Evolutionary conservation across 2,888 invertebrate species (phyloP), one percentile per base, ranked within the genome.

Genomic region (Drosophila kuntzei): DNA sequence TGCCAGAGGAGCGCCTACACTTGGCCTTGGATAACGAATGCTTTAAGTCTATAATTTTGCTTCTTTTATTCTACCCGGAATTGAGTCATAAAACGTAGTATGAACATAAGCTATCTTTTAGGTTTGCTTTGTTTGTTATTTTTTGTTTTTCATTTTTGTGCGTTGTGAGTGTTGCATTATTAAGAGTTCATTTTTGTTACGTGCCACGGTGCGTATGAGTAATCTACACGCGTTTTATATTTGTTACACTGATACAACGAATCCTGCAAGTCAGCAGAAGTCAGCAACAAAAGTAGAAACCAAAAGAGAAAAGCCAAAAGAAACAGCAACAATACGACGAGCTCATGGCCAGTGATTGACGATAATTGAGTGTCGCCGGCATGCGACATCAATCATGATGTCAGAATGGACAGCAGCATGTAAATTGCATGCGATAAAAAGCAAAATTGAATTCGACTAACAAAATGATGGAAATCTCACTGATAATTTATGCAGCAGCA

Each of bases 311-410:
- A 22, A n/a, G 4, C 11, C 25, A 27, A 46, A 14, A 36, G 9
- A 0, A 3, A 27, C 5, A 60, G 14, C 12, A 14, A 27, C 36
- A 29, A 53, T 37, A 20, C 37, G 32, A 41, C 29, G 32, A 50
- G 16, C 43, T 58, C 39, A 29, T 70, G 68, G 68, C 76, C 66
- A 76, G 85, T 85, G 86, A 86, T 87, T 87, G 88, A 87, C 86
- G 80, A 86, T 86, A 87, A 86, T 85, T 87, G 86, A 86, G 80
- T 86, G 86, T 83, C 83, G 83, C 85, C 73, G 47, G 80, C 86
- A 77, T 67, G 66, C 51, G 77, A 70, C 86, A 87, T 86, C 87
- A 87, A 85, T 86, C 86, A 85, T 79, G 77, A 69, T 80, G 83
- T 86, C 83, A 74, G 60, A 80, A 72, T 82, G 86, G 82, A 82